Evolutionary conservation across 2,888 invertebrate species (phyloP).

Genomic region (Eupeodes latifasciatus): DNA sequence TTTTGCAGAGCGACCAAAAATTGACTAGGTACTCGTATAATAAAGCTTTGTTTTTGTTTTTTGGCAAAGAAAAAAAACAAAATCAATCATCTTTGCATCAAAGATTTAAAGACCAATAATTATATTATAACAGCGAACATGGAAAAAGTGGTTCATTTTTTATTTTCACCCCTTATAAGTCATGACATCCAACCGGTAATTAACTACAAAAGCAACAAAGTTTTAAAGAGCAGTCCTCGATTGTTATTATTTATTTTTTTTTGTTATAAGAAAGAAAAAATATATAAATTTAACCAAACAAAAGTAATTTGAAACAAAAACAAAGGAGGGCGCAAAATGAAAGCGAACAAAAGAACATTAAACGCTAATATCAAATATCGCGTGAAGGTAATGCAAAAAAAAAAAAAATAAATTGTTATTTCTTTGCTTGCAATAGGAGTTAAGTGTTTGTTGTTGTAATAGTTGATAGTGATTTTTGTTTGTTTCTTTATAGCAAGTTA

Average conservation of each 20-base stretch:
- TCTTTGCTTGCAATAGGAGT: neutral
- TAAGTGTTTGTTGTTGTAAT: neutral
- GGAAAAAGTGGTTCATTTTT: neutral
- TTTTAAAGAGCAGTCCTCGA: conserved; percentile 12
- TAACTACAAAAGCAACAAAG: neutral
- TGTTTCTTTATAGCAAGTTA: neutral
- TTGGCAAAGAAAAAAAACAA: neutral
- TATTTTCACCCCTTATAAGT: conserved; percentile 19
- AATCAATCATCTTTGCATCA: neutral
- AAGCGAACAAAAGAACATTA: conserved; percentile 36
- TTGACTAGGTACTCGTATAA: too few relatives aligned
- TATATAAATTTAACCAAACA: conserved; percentile 7
- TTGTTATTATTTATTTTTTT: neutral
- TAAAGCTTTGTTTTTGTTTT: neutral
- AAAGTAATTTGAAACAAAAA: conserved; percentile 28
- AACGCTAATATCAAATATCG: conserved; percentile 64
- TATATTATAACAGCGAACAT: neutral
- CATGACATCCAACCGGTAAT: conserved; percentile 9
- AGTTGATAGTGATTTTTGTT: neutral
- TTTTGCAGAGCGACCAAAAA: too few relatives aligned
- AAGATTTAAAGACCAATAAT: neutral
- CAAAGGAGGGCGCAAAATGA: conserved; percentile 1
- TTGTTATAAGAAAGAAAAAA: neutral
- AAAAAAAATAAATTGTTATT: conserved; percentile 7
- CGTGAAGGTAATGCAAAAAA: conserved; percentile 63